Evolutionary conservation across 2,113 vertebrate genomes (phyloP).

Genomic region (Tympanuchus pallidicinctus): DNA sequence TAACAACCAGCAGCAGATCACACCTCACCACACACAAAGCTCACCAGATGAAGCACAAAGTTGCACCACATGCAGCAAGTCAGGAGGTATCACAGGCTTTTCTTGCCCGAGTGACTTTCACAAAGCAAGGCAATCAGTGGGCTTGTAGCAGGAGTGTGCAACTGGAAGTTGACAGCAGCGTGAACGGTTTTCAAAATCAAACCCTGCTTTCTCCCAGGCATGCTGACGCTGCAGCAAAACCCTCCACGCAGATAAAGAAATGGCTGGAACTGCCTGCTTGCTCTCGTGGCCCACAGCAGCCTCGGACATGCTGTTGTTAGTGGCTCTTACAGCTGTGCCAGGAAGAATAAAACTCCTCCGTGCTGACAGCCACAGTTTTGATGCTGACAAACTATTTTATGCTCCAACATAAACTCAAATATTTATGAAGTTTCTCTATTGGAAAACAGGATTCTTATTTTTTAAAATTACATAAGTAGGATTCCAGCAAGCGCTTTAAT

Average conservation of each 20-base stretch:
- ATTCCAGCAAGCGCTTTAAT: slow-evolving; percentile 54
- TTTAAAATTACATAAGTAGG: slow-evolving; percentile 59
- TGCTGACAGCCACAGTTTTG: slow-evolving; percentile 61
- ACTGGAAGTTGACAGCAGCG: not conserved
- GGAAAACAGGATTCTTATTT: slow-evolving; percentile 54
- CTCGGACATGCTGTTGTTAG: not conserved
- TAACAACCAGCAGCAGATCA: not conserved
- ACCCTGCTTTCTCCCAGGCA: not conserved
- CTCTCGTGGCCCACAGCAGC: not conserved
- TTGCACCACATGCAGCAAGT: not conserved
- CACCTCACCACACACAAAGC: not conserved
- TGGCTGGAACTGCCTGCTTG: not conserved
- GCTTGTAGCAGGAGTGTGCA: not conserved
- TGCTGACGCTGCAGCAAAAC: not conserved
- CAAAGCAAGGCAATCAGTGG: not conserved
- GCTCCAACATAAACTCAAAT: slow-evolving; percentile 55
- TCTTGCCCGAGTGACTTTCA: not conserved
- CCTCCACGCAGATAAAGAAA: not conserved
- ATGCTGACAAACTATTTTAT: slow-evolving; percentile 46
- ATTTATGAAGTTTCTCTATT: slow-evolving; percentile 64
- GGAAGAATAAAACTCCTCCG: slow-evolving; percentile 58
- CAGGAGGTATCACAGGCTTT: not conserved
- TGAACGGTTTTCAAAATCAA: slow-evolving; percentile 11
- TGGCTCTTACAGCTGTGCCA: slow-evolving; percentile 23
- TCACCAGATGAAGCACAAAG: not conserved